These are phyloP conservation scores for Podiceps cristatus DNA, from an alignment of 2,113 vertebrate species.

Conservation along the genomic window DNA sequence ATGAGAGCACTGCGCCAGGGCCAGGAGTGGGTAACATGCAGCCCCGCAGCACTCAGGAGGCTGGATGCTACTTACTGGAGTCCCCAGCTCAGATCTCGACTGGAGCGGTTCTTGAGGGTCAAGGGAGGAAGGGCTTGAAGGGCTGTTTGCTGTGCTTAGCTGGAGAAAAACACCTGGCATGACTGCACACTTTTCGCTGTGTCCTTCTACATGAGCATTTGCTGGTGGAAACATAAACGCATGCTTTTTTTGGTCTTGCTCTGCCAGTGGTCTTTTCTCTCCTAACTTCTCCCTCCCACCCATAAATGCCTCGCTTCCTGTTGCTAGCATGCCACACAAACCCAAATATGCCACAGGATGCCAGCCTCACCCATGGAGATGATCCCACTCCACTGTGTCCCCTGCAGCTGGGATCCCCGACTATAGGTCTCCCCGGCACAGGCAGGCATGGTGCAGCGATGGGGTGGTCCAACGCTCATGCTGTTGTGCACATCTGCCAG, in stretches of 20 bases:
- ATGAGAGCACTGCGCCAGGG: slow-evolving; percentile 52
- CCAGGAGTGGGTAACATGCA: slow-evolving; percentile 73
- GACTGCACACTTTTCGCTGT: not conserved
- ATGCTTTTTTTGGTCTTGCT: not conserved
- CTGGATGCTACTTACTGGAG: slow-evolving; percentile 74
- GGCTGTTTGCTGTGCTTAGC: not conserved
- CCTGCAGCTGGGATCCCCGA: rapidly evolving
- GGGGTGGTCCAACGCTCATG: not conserved
- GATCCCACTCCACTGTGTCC: not conserved
- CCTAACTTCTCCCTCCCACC: not conserved
- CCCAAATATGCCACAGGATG: not conserved
- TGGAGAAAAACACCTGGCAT: not conserved
- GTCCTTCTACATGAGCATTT: not conserved
- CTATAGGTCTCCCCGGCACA: not conserved
- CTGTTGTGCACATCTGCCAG: not conserved
- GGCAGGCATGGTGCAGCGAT: not conserved
- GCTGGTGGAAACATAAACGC: rapidly evolving
- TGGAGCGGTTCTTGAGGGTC: slow-evolving; percentile 67
- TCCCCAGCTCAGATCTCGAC: slow-evolving; percentile 61
- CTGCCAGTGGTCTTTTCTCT: rapidly evolving
- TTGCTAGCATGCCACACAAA: not conserved
- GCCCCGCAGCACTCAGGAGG: slow-evolving; percentile 51
- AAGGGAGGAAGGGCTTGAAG: not conserved
- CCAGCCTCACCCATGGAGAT: not conserved
- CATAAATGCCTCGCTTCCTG: not conserved